These are phyloP conservation scores for Candoia aspera DNA, from an alignment of 2,113 vertebrate genomes.

Conservation along the genomic window DNA sequence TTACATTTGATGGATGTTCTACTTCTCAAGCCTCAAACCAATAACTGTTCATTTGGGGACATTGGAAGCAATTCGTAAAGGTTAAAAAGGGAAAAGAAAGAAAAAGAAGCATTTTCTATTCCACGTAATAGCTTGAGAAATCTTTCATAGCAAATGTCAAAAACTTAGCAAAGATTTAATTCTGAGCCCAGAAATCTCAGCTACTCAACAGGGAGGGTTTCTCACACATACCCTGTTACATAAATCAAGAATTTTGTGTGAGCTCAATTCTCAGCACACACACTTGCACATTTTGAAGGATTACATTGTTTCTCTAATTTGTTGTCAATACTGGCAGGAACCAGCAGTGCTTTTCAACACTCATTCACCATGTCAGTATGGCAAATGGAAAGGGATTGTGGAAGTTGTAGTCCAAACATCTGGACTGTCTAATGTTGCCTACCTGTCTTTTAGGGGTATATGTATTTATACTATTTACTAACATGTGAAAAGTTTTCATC, in stretches of 20 bases:
- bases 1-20: conserved; percentile 65
- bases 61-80: not conserved
- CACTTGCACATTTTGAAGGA: not conserved
- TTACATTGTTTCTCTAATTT: not conserved
- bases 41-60: not conserved
- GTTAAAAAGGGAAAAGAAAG: not conserved
- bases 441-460: not conserved
- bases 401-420: not conserved
- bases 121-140: not conserved
- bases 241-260: not conserved
- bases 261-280: not conserved
- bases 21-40: conserved; percentile 43
- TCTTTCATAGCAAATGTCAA: not conserved
- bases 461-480: not conserved
- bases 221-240: too few relatives aligned
- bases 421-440: not conserved
- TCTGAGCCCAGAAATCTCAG: not conserved
- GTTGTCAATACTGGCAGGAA: not conserved
- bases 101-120: not conserved
- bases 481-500: not conserved
- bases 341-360: not conserved
- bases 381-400: not conserved
- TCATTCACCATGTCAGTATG: too few relatives aligned
- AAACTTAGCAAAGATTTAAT: not conserved
- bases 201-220: too few relatives aligned